These are phyloP conservation scores for Drusus annulatus DNA, from an alignment of 1,140 invertebrate genomes.

Conservation along the genomic window DNA sequence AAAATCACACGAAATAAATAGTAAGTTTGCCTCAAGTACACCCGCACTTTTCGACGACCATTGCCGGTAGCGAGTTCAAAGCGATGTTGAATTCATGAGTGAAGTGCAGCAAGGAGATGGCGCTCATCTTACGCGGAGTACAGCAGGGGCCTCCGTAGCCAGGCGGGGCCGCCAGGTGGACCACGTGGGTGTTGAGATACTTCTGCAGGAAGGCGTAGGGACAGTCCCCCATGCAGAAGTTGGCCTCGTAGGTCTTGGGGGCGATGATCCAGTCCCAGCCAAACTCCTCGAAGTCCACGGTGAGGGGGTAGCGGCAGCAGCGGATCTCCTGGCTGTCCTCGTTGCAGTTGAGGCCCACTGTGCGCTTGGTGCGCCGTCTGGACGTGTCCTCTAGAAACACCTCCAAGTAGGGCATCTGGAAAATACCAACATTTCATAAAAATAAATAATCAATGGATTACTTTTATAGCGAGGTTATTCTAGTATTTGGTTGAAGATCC, in stretches of 20 bases:
- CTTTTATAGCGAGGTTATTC: too few species aligned
- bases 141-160: slow-evolving; percentile 89
- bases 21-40: slow-evolving; percentile 72
- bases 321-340: slow-evolving; percentile 83
- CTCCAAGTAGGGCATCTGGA: slow-evolving; percentile 89
- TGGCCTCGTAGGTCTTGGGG: slow-evolving; percentile 95
- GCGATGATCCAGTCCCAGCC: slow-evolving; percentile 99
- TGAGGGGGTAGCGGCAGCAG: slow-evolving; percentile 92
- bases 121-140: slow-evolving; percentile 88
- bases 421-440: slow-evolving; percentile 44
- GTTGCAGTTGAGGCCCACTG: slow-evolving; percentile 83
- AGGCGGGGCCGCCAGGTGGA: slow-evolving; percentile 80
- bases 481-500: too few species aligned
- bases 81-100: slow-evolving; percentile 91
- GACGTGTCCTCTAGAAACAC: slow-evolving; percentile 77
- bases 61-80: slow-evolving; percentile 89
- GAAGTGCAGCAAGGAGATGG: slow-evolving; percentile 95
- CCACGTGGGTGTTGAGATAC: slow-evolving; percentile 94
- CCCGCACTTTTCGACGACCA: slow-evolving; percentile 94
- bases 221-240: slow-evolving; percentile 97
- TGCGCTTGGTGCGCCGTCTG: slow-evolving; percentile 80
- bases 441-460: too few species aligned
- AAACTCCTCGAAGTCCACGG: slow-evolving; percentile 96
- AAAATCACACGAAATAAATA: background rate
- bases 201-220: slow-evolving; percentile 90